phyloP scores from a whole-genome alignment of 2,797 vertebrate species.

The Furcifer pardalis region DNA sequence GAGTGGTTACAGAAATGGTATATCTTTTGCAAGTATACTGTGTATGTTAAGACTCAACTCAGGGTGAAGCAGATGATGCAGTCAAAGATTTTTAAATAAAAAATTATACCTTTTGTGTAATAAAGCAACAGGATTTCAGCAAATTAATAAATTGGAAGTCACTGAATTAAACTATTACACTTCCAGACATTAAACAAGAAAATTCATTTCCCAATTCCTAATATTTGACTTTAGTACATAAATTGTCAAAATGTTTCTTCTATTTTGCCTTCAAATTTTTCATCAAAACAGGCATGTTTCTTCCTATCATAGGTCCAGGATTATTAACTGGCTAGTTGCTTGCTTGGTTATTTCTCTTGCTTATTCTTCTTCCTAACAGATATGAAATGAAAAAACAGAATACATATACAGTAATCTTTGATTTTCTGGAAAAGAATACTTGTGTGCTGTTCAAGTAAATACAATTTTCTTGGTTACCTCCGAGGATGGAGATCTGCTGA shows the following conservation, averaged over 20 bases:
- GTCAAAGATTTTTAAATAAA: too few species aligned
- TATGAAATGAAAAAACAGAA: conserved; percentile 3
- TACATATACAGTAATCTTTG: background rate
- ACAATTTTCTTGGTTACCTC: conserved; percentile 10
- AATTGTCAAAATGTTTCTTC: conserved; percentile 4
- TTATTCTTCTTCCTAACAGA: background rate
- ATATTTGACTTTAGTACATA: too few species aligned
- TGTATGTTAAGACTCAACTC: too few species aligned
- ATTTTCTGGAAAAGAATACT: conserved; percentile 21
- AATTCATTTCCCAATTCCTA: too few species aligned
- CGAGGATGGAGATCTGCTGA: background rate
- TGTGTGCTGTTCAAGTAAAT: conserved; percentile 16
- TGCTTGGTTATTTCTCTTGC: background rate
- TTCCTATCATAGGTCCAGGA: background rate
- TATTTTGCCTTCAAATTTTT: conserved; percentile 1
- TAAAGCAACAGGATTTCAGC: too few species aligned
- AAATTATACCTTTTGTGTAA: too few species aligned
- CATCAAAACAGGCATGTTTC: background rate
- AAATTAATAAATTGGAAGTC: too few species aligned
- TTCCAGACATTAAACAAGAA: too few species aligned
- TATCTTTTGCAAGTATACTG: too few species aligned
- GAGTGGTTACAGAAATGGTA: too few species aligned
- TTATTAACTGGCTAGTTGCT: conserved; percentile 5
- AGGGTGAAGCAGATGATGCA: too few species aligned
- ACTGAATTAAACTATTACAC: too few species aligned